Base-by-base conservation (phyloP, 2,797 vertebrate species). In the Lagocephalus sceleratus region DNA sequence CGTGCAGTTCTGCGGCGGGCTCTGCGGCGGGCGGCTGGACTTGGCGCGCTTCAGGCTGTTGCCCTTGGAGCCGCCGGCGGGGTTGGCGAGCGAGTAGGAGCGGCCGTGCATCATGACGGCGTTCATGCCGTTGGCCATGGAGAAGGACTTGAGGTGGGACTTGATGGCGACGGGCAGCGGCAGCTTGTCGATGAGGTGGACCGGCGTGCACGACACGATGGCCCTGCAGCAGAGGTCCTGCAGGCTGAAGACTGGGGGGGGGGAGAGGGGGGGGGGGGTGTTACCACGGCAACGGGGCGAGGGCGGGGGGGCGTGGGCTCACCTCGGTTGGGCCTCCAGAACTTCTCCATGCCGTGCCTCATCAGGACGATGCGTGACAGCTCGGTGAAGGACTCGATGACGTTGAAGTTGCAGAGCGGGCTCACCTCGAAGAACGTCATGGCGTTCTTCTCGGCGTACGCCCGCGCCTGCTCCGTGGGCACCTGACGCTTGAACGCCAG, bases 351-450 rank as follows among this genome's bases (percentile, higher is more conserved):
- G 82, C 97, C 97, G 0, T 98, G 97, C 19, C 97, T 88, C 97
- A 99, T 99, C 26, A 99, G 94, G 58, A 99, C 97, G 5, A 98
- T 98, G 20, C 97, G 94, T 0, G 96, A 98, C 55, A 99, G 82
- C 85, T 99, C 97, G 0, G 96, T 99, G 89, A 99, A 98, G 17
- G 97, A 98, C 88, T 99, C 97, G 0, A 94, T 94, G 78, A 99
- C 96, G 1, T 99, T 98, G 91, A 98, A 99, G 91, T 98, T 99
- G 90, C 97, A 99, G 60, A 98, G 90, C 0, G 97, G 97, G 81
- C 96, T 98, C 79, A 98, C 96, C 81, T 99, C 97, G 0, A 99
- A 99, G 84, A 99, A 99, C 0, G 97, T 98, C 97, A 99, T 99
- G 77, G 93, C 93, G 67, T 97, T 98, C 83, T 96, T 98, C 90